These are phyloP conservation scores for Calliphora vomitoria DNA, from an alignment of 2,888 invertebrate species.

Conservation along the genomic window DNA sequence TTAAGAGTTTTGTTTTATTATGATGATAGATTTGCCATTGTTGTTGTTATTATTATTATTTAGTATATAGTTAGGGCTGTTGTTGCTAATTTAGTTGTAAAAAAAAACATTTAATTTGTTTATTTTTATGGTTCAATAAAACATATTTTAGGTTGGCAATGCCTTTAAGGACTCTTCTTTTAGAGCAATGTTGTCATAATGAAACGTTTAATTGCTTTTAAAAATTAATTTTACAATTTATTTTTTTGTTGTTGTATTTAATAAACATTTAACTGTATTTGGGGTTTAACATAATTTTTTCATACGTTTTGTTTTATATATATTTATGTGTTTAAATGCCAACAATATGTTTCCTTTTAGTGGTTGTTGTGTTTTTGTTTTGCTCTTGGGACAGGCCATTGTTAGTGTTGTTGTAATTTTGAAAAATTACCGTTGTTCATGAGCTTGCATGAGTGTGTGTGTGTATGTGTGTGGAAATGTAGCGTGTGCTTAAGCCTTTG, in stretches of 20 bases:
- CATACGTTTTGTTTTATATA: background rate
- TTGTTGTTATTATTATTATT: slow-evolving; percentile 20
- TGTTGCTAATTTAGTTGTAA: slow-evolving; percentile 38
- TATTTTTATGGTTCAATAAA: too few species aligned
- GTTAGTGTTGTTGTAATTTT: slow-evolving; percentile 64
- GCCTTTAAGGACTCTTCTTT: background rate
- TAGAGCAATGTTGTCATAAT: slow-evolving; percentile 3
- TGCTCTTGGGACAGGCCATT: slow-evolving; percentile 53
- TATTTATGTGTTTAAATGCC: slow-evolving; percentile 44
- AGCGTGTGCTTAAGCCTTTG: slow-evolving; percentile 60
- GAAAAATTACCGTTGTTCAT: slow-evolving; percentile 69
- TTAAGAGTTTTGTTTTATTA: slow-evolving; percentile 59
- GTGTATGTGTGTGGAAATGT: slow-evolving; percentile 5
- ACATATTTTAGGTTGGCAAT: background rate
- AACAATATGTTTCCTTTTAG: slow-evolving; percentile 71
- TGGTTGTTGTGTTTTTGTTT: slow-evolving; percentile 60
- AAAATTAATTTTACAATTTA: slow-evolving; percentile 5
- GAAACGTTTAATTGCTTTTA: slow-evolving; percentile 39
- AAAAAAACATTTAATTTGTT: too few species aligned
- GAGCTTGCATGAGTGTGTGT: too few species aligned
- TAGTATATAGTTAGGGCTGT: background rate
- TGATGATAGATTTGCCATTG: slow-evolving; percentile 42
- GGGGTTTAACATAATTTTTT: background rate
- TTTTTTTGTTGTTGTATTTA: background rate
- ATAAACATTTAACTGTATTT: slow-evolving; percentile 14